phyloP scores from a whole-genome alignment of 1,140 invertebrate species.

The Drosophila orosa region DNA sequence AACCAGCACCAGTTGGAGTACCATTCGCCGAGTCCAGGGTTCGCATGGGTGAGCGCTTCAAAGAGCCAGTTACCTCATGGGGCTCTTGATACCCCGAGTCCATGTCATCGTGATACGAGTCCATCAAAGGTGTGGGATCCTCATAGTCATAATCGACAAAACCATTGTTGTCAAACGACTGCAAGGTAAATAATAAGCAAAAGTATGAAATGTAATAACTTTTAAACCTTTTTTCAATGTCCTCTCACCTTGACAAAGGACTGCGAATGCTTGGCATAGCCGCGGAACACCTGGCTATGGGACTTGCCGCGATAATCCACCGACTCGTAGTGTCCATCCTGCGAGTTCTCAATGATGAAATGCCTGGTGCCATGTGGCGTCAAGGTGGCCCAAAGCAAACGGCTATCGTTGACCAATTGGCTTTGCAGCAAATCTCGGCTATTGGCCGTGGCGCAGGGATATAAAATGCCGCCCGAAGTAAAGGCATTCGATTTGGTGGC shows the following conservation, averaged over 20 bases:
- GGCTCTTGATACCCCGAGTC: constrained; percentile 85
- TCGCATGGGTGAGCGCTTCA: constrained; percentile 85
- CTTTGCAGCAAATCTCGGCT: constrained; percentile 77
- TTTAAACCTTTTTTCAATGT: neutral
- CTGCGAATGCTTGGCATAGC: constrained; percentile 71
- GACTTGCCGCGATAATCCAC: constrained; percentile 86
- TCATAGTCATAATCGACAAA: constrained; percentile 91
- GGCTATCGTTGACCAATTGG: constrained; percentile 84
- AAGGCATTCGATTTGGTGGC: constrained; percentile 82
- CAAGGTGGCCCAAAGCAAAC: constrained; percentile 92
- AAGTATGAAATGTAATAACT: neutral
- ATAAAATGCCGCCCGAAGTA: constrained; percentile 77
- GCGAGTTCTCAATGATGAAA: constrained; percentile 86
- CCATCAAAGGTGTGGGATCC: constrained; percentile 89
- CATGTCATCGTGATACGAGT: constrained; percentile 89
- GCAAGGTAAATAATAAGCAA: constrained; percentile 45
- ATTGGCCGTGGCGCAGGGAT: constrained; percentile 76
- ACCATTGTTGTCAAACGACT: constrained; percentile 89
- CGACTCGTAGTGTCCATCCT: constrained; percentile 90
- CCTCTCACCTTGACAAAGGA: constrained; percentile 65
- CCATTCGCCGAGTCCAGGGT: constrained; percentile 90
- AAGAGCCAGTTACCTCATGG: constrained; percentile 84
- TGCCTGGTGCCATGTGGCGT: constrained; percentile 91
- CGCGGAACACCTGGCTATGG: constrained; percentile 69
- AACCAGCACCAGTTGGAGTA: constrained; percentile 90